Evolutionary conservation across 2,797 vertebrate species (phyloP), one percentile per base, ranked within the genome.

Genomic region (Galaxias olidus): DNA sequence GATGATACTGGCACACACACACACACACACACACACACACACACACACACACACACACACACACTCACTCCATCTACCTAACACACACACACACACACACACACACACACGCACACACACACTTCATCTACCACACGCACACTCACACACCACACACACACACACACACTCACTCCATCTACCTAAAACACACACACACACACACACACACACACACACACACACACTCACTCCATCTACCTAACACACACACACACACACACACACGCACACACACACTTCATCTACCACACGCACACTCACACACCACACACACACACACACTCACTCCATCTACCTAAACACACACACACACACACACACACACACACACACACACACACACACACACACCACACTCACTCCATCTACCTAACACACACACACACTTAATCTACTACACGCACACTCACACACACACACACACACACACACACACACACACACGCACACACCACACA

Each of bases 191-290:
- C 50, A 4, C 14, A 10, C 5, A 52, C 14, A 7, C 9, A 30
- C 15, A 11, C 17, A 53, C 51, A 11, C 51, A 20, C 51, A 13
- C 51, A 53, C 1, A 5, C 51, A 30, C 18, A 20, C 51, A 30
- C 51, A 30, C 17, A 19, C 17, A 30, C n/a, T 10, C 17, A 30
- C 30, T 30, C 30, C 30, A 6, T 14, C 14, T 10, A 11, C 11
- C 46, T n/a, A 12, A 44, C 56, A 13, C 54, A 57, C 54, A 15
- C 54, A 57, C 40, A 15, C 43, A 45, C 42, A 9, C 56, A 58
- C 42, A 45, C n/a, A 58, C 42, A 45, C 56, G 44, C 42, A 45
- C 41, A 44, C 41, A 45, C 41, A 58, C 55, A 44, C 55, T 51
- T 14, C 9, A 51, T 4, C 5, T 3, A 51, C 9, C 14, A 51